Evolutionary conservation across 23 tunicate species (phyloP).

Genomic region (Trididemnum miniatum): DNA sequence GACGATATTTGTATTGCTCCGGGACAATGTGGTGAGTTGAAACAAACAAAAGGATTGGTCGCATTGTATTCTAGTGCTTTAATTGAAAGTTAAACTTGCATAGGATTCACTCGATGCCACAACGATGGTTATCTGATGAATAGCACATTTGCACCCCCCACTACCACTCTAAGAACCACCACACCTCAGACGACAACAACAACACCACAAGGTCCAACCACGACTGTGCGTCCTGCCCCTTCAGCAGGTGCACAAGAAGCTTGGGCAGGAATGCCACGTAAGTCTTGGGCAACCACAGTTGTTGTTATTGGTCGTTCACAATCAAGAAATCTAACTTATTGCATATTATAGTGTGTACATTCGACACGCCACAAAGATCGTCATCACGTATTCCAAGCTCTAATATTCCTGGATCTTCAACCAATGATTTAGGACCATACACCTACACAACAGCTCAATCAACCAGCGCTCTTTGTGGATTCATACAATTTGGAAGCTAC

Average conservation of each 20-base stretch:
- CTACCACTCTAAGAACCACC: background rate
- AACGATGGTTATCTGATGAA: no score
- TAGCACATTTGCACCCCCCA: no score
- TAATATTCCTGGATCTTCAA: background rate
- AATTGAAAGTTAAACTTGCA: no score
- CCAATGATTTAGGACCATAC: constrained; percentile 37
- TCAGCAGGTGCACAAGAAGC: background rate
- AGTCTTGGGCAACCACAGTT: no score
- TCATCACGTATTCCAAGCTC: background rate
- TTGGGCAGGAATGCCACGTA: constrained; percentile 56
- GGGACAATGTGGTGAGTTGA: constrained; percentile 76
- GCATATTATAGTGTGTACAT: background rate
- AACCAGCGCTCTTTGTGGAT: constrained; percentile 56
- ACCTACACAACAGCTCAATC: background rate
- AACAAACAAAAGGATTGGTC: no score
- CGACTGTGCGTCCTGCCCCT: background rate
- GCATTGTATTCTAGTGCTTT: no score
- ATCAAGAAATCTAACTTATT: no score
- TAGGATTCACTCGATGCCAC: no score
- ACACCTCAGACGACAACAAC: background rate
- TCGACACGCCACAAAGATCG: background rate
- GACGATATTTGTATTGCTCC: constrained; percentile 85
- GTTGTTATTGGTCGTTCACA: no score
- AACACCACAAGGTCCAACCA: background rate
- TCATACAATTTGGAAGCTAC: constrained; percentile 29